Evolutionary conservation across 2,113 vertebrate genomes (phyloP).

Genomic region (Phrynosoma platyrhinos): DNA sequence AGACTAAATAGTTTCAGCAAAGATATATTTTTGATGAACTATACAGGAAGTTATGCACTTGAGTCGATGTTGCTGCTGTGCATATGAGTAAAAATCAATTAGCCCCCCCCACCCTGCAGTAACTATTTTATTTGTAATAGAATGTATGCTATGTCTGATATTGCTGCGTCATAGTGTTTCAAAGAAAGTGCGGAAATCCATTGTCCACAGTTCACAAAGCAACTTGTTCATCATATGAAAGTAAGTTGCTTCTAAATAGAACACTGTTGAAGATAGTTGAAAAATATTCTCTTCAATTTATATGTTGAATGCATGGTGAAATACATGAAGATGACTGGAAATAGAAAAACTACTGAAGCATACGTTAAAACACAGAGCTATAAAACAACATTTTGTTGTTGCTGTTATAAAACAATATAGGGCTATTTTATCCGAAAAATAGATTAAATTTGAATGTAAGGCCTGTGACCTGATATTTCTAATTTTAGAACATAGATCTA

Average conservation of each 20-base stretch:
- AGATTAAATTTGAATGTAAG: slow-evolving; percentile 4
- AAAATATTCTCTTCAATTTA: slow-evolving; percentile 26
- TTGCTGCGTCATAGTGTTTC: slow-evolving; percentile 42
- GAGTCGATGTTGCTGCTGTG: slow-evolving; percentile 15
- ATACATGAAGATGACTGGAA: slow-evolving; percentile 26
- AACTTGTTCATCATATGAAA: slow-evolving; percentile 27
- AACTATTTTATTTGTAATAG: slow-evolving; percentile 16
- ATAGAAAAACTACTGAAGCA: slow-evolving; percentile 28
- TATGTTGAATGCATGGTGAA: neutral
- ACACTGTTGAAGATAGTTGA: slow-evolving; percentile 39
- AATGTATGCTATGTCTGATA: slow-evolving; percentile 5
- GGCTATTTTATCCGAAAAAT: slow-evolving; percentile 19
- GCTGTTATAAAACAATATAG: no score
- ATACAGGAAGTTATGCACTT: neutral
- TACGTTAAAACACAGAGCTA: neutral
- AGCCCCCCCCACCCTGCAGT: slow-evolving; percentile 26
- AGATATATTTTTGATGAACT: slow-evolving; percentile 4
- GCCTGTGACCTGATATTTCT: neutral
- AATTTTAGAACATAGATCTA: neutral
- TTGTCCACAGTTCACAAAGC: slow-evolving; percentile 40
- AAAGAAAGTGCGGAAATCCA: slow-evolving; percentile 47
- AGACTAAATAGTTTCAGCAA: slow-evolving; percentile 5
- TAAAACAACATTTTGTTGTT: slow-evolving; percentile 6
- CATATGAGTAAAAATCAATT: slow-evolving; percentile 38
- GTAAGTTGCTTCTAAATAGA: slow-evolving; percentile 47